These are phyloP conservation scores for Naso thynnoides DNA, from an alignment of 2,797 vertebrate species.

Conservation along the genomic window DNA sequence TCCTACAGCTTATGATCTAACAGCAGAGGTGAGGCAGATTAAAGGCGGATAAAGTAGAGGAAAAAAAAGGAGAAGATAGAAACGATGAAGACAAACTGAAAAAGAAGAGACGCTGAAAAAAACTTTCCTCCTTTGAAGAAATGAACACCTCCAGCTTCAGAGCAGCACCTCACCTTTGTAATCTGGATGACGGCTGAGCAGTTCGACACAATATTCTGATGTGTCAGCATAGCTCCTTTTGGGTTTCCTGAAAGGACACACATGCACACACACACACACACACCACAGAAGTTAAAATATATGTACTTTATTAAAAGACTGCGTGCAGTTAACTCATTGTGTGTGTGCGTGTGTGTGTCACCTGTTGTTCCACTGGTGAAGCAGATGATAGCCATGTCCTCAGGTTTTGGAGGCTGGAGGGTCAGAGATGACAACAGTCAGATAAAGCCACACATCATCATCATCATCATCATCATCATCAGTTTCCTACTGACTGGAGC, in stretches of 20 bases:
- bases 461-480: too few species aligned
- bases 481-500: too few species aligned
- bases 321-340: neutral
- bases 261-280: slow-evolving; percentile 9
- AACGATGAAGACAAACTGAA: neutral
- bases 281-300: neutral
- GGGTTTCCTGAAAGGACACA: slow-evolving; percentile 86
- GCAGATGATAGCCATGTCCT: slow-evolving; percentile 91
- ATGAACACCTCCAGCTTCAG: neutral
- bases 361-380: slow-evolving; percentile 96
- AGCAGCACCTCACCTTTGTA: slow-evolving; percentile 85
- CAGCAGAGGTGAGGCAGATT: neutral
- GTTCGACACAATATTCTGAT: slow-evolving; percentile 92
- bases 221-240: slow-evolving; percentile 94
- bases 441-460: neutral
- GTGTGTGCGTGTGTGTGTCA: slow-evolving; percentile 50
- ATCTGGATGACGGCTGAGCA: slow-evolving; percentile 92
- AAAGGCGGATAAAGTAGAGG: neutral
- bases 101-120: neutral
- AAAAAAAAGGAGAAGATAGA: neutral
- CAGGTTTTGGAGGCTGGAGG: slow-evolving; percentile 87
- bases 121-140: too few species aligned
- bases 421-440: neutral
- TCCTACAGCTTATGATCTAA: neutral
- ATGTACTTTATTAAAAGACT: neutral